Conservation (phyloP, 2,888 invertebrate species). For the Philaethria dido region DNA sequence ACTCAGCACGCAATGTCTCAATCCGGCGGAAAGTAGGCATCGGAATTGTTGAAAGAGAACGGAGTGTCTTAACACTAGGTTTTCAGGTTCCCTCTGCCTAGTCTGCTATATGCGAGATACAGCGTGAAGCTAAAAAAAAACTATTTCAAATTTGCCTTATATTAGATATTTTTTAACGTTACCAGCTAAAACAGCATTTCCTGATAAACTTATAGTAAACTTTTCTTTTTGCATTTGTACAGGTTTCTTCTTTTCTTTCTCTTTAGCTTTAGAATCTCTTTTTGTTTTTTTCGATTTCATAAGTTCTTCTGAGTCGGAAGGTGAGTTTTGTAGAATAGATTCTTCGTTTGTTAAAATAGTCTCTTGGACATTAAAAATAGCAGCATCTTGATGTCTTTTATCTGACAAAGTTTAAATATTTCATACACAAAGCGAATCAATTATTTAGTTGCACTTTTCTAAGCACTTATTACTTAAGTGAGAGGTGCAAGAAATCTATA, state of each 20-base stretch:
- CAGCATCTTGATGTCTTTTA: conserved; percentile 11
- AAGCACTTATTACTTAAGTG: no score
- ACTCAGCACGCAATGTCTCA: no score
- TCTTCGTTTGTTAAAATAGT: neutral
- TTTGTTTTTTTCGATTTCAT: conserved; percentile 40
- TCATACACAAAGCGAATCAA: no score
- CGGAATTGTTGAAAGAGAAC: no score
- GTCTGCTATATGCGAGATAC: no score
- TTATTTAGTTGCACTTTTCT: no score
- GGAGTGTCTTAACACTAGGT: no score
- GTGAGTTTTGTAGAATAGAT: neutral
- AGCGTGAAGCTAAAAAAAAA: no score
- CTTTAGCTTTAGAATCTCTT: conserved; percentile 50
- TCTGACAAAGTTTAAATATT: neutral
- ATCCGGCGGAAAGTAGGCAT: no score
- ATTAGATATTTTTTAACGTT: conserved; percentile 14
- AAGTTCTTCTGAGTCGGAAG: conserved; percentile 33
- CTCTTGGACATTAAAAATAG: neutral
- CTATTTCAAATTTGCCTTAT: no score
- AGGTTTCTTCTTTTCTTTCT: conserved; percentile 53
- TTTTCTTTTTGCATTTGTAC: conserved; percentile 52
- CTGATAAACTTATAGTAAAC: conserved; percentile 59
- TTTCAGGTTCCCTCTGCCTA: no score
- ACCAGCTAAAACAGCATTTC: conserved; percentile 66
- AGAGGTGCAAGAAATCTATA: no score